phyloP scores from a whole-genome alignment of 2,888 invertebrate species.

The Cotesia congregata region DNA sequence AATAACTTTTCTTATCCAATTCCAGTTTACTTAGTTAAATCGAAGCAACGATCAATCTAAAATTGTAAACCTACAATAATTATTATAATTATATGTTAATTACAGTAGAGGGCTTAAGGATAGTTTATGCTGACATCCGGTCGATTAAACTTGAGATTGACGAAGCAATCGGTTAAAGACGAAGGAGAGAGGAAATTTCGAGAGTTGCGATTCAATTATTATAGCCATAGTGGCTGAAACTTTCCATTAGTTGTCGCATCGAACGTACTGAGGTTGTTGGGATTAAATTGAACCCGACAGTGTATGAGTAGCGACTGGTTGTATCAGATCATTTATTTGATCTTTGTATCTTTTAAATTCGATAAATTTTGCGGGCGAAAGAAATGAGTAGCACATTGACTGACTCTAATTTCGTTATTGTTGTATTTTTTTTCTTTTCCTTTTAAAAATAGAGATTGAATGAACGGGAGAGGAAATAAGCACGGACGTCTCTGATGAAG shows the following conservation, averaged over 20 bases:
- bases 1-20: too few relatives aligned
- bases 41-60: too few relatives aligned
- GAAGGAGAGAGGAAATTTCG: slow-evolving; percentile 23
- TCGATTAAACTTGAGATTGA: slow-evolving; percentile 47
- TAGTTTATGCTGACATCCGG: slow-evolving; percentile 35
- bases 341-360: too few relatives aligned
- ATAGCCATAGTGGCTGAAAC: background rate
- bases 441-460: background rate
- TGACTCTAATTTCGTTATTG: background rate
- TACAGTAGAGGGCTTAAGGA: slow-evolving; percentile 1
- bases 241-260: slow-evolving; percentile 6
- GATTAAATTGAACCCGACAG: slow-evolving; percentile 10
- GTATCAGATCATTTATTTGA: background rate
- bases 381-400: background rate
- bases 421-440: background rate
- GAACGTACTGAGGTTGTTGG: background rate
- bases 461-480: background rate
- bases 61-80: background rate
- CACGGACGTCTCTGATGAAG: slow-evolving; percentile 5
- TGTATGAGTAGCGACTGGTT: background rate
- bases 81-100: slow-evolving; percentile 10
- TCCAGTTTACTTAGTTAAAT: too few relatives aligned
- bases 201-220: slow-evolving; percentile 3
- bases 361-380: background rate
- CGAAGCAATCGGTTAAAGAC: slow-evolving; percentile 41